A percentile compares a stretch with the other conserved stretches of the same genome.
phyloP scores from a whole-genome alignment of 2,888 invertebrate genomes.

The Epinotia bilunana region DNA sequence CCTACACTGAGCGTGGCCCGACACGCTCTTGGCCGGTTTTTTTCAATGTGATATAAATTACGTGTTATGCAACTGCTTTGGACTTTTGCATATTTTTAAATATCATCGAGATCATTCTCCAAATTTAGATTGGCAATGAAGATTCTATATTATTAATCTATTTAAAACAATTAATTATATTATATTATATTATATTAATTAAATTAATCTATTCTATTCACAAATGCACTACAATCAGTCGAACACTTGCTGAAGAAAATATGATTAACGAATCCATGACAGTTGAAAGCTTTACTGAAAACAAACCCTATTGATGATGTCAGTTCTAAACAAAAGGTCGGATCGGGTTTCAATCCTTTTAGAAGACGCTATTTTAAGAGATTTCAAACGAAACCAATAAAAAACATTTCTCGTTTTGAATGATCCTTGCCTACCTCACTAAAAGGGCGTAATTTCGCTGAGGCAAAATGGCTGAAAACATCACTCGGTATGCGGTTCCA shows the following conservation, averaged over 20 bases:
- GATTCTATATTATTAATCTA: too few relatives aligned
- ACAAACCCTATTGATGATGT: constrained; percentile 64
- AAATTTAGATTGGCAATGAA: too few relatives aligned
- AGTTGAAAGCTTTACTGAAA: constrained; percentile 54
- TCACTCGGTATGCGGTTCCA: too few relatives aligned
- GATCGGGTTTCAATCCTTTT: constrained; percentile 45
- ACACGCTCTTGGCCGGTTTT: too few relatives aligned
- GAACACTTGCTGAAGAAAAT: constrained; percentile 54
- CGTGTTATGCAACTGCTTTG: too few relatives aligned
- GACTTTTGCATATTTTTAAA: too few relatives aligned
- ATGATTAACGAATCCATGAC: constrained; percentile 71
- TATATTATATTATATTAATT: too few relatives aligned
- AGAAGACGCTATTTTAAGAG: constrained; percentile 1
- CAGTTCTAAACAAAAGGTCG: constrained; percentile 54
- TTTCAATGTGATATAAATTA: too few relatives aligned
- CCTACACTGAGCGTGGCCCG: too few relatives aligned
- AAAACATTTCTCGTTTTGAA: neutral
- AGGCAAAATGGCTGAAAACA: neutral
- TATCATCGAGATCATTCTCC: too few relatives aligned
- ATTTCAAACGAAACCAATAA: neutral
- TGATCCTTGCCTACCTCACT: neutral
- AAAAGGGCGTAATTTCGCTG: neutral
- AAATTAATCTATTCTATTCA: neutral
- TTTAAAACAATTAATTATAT: too few relatives aligned
- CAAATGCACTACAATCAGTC: constrained; percentile 44